Conservation (phyloP, 2,113 vertebrate genomes). For the Mormyrus lacerda region DNA sequence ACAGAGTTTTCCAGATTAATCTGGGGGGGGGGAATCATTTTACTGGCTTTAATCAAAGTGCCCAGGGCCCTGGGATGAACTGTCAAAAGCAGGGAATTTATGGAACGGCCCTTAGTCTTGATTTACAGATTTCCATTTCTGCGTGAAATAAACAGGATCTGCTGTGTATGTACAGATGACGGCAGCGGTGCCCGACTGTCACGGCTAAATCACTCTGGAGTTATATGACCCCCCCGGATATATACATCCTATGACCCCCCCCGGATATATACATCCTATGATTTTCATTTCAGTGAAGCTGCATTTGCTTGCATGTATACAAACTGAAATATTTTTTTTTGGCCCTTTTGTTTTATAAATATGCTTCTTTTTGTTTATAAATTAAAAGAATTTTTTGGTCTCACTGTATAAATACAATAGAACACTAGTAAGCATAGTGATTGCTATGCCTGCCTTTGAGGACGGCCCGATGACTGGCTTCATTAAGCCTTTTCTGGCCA, state of each 20-base stretch:
- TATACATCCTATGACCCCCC: neutral
- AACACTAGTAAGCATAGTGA: conserved; percentile 23
- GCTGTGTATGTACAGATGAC: neutral
- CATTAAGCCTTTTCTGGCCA: conserved; percentile 60
- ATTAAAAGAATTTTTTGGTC: conserved; percentile 7
- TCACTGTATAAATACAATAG: conserved; percentile 35
- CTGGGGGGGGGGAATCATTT: neutral
- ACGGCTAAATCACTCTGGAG: neutral
- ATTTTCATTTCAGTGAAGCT: neutral
- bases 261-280: neutral
- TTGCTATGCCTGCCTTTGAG: conserved; percentile 54
- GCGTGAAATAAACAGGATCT: conserved; percentile 1
- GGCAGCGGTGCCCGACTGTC: neutral
- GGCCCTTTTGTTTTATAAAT: conserved; percentile 3
- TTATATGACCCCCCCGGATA: neutral
- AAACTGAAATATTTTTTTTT: neutral
- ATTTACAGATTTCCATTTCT: conserved; percentile 12
- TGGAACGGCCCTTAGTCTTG: neutral
- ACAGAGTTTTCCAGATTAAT: neutral
- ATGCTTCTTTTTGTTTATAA: neutral
- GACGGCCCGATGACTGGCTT: conserved; percentile 66
- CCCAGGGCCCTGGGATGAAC: neutral
- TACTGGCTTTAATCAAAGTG: conserved; percentile 2
- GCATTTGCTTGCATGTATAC: neutral
- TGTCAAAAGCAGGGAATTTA: conserved; percentile 9